Percentiles rank a stretch among this genome's conserved stretches.
These are phyloP conservation scores for Urocyon cinereoargenteus DNA, from an alignment of 2,797 vertebrate genomes.

Conservation along the genomic window DNA sequence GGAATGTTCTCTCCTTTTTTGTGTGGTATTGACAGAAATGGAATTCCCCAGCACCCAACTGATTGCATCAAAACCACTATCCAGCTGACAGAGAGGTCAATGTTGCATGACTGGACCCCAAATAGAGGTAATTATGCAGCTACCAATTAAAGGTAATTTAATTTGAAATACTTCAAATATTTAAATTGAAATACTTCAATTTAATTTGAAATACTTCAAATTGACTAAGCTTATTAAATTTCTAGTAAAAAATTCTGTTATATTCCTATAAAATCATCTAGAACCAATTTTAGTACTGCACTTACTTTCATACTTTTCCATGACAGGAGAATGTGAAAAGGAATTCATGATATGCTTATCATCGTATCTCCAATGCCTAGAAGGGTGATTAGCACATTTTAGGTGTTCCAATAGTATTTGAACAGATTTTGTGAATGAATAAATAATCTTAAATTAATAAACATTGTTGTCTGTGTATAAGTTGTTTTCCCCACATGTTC, in stretches of 20 bases:
- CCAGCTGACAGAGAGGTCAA: not conserved
- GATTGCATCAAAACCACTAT: not conserved
- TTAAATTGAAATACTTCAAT: not conserved
- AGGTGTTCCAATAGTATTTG: not conserved
- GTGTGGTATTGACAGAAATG: not conserved
- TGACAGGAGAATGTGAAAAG: not conserved
- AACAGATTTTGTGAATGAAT: not conserved
- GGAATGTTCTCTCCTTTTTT: not conserved
- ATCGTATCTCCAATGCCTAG: not conserved
- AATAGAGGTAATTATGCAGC: not conserved
- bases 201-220: not conserved
- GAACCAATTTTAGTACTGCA: not conserved
- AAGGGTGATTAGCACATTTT: not conserved
- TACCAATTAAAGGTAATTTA: not conserved
- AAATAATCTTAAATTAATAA: not conserved
- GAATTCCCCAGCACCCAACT: not conserved
- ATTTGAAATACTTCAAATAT: not conserved
- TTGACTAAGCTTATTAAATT: not conserved
- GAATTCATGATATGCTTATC: not conserved
- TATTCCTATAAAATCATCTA: not conserved
- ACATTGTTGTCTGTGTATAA: not conserved
- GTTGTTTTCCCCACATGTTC: not conserved
- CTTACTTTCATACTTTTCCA: not conserved
- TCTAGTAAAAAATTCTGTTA: not conserved
- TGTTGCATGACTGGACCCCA: not conserved